phyloP scores from a whole-genome alignment of 2,113 vertebrate species.

The Gymnobelideus leadbeateri region DNA sequence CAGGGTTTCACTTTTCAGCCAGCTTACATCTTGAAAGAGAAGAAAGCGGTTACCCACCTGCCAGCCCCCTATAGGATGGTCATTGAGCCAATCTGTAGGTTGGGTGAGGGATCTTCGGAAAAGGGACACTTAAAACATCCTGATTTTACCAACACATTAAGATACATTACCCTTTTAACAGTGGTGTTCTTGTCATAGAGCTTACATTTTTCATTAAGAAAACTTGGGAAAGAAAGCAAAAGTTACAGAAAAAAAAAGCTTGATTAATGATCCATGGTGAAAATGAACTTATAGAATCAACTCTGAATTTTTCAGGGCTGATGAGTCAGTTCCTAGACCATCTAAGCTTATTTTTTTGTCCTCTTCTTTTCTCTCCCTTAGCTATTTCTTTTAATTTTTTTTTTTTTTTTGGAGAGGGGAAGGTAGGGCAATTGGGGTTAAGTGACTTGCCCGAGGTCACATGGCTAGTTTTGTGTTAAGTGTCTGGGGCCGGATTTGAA shows the following conservation, averaged over 20 bases:
- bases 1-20: background rate
- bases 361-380: slow-evolving; percentile 34
- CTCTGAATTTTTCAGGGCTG: slow-evolving; percentile 1
- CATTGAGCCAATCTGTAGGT: background rate
- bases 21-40: background rate
- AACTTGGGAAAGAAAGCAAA: slow-evolving; percentile 21
- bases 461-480: too few relatives aligned
- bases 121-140: background rate
- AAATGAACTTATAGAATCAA: slow-evolving; percentile 36
- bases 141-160: background rate
- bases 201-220: slow-evolving; percentile 27
- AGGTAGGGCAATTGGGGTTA: too few relatives aligned
- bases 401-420: too few relatives aligned
- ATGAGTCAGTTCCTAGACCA: slow-evolving; percentile 45
- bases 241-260: slow-evolving; percentile 18
- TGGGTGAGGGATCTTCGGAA: background rate
- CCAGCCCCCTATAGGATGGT: background rate
- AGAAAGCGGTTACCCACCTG: background rate
- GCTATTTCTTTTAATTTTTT: background rate
- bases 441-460: too few relatives aligned
- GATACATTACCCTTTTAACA: background rate
- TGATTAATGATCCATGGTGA: slow-evolving; percentile 21
- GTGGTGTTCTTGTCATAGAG: slow-evolving; percentile 1
- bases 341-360: slow-evolving; percentile 24
- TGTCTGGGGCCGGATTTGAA: too few relatives aligned